Evolutionary conservation across 2,113 vertebrate species (phyloP).

Genomic region (Phrynocephalus versicolor): DNA sequence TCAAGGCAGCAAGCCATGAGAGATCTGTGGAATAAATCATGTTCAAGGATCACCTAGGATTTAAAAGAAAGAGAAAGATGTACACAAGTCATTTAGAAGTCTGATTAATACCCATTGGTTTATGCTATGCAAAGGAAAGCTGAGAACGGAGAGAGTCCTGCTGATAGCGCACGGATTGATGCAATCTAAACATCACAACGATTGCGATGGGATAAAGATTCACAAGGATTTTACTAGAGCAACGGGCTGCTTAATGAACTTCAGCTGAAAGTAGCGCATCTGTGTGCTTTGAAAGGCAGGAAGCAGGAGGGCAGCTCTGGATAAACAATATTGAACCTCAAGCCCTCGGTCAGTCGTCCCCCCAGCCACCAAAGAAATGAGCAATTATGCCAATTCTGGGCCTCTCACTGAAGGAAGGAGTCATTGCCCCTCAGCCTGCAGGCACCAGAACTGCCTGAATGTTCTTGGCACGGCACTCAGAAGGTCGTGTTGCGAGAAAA

Average conservation of each 20-base stretch:
- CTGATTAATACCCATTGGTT: background rate
- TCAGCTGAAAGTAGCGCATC: background rate
- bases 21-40: slow-evolving; percentile 91
- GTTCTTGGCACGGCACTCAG: too few relatives aligned
- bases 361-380: too few relatives aligned
- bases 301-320: background rate
- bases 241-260: background rate
- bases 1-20: slow-evolving; percentile 91
- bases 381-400: too few relatives aligned
- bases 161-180: background rate
- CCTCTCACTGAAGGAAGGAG: too few relatives aligned
- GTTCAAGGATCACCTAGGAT: slow-evolving; percentile 87
- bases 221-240: background rate
- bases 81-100: background rate
- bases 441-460: too few relatives aligned
- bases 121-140: background rate
- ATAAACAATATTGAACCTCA: too few relatives aligned
- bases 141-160: background rate
- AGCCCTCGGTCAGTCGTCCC: too few relatives aligned
- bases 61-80: slow-evolving; percentile 37
- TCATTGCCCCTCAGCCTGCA: too few relatives aligned
- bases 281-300: background rate
- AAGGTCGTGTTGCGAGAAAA: background rate
- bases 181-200: background rate
- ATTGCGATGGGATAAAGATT: background rate